Evolutionary conservation across 2,888 invertebrate species (phyloP), one percentile per base, ranked within the genome.

Genomic region (Bedellia somnulentella): DNA sequence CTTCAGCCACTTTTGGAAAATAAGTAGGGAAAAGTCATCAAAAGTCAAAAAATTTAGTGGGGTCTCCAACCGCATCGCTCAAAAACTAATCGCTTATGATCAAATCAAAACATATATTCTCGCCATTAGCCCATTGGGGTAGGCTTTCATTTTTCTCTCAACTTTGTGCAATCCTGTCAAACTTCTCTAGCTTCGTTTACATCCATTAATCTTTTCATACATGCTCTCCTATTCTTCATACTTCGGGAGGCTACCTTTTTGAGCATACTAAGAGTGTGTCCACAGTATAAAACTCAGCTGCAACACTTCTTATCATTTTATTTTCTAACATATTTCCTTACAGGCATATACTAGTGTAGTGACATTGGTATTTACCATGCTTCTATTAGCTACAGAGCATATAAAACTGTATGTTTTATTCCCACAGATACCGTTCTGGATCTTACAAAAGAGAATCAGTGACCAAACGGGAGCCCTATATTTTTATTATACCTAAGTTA

Each of bases 371-470:
- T n/a, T n/a, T n/a, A n/a, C n/a, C n/a, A n/a, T n/a, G n/a, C n/a
- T n/a, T n/a, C n/a, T n/a, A n/a, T n/a, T n/a, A n/a, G n/a, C n/a
- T n/a, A n/a, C n/a, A n/a, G n/a, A n/a, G n/a, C n/a, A n/a, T 11
- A 10, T 11, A 15, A 11, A 1, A 10, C 26, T 16, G 28, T 13
- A 24, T 15, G 30, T 28, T 32, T 37, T 38, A 32, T 31, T 27
- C 34, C 66, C 55, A 1, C 66, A 64, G 71, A 71, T 43, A 57
- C 52, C 8, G 70, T 62, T 5, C 52, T 73, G 25, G 71, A 73
- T 44, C 46, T 73, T 2, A 68, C 70, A 32, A 70, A 59, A 34
- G 66, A 64, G 27, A 42, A 44, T 15, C 56, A 61, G 54, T 68
- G 63, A 68, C 13, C 17, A 26, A 32, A 27, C 16, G 13, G 28